These are phyloP conservation scores for Ariopsis seemanni DNA, from an alignment of 2,113 vertebrate species.

Conservation along the genomic window DNA sequence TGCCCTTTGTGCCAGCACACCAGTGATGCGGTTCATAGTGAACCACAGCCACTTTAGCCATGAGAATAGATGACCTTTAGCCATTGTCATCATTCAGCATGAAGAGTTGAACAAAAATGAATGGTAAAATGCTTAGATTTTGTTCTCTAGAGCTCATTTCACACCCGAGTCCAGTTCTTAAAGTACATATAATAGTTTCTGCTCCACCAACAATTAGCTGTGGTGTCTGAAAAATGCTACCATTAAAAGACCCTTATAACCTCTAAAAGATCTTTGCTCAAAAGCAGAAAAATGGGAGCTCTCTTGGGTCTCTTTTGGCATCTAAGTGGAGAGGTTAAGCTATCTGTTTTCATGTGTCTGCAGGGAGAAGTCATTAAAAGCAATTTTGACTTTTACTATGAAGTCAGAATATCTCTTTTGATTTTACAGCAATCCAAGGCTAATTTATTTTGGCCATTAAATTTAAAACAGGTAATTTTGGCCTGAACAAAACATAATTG, in stretches of 20 bases:
- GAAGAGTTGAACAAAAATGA: not conserved
- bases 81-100: constrained; percentile 33
- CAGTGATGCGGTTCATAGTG: constrained; percentile 6
- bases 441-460: not conserved
- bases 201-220: not conserved
- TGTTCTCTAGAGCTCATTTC: not conserved
- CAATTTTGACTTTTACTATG: constrained; percentile 13
- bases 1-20: constrained; percentile 46
- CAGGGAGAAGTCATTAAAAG: constrained; percentile 25
- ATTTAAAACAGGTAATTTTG: not conserved
- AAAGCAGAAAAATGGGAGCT: constrained; percentile 24
- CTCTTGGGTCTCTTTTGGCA: not conserved
- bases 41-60: constrained; percentile 20
- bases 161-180: not conserved
- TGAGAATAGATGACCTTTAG: constrained; percentile 47
- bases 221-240: not conserved
- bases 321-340: constrained; percentile 4
- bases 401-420: not conserved
- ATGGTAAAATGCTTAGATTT: constrained; percentile 3
- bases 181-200: not conserved
- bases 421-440: not conserved
- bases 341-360: constrained; percentile 14
- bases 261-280: constrained; percentile 7
- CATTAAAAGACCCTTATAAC: not conserved
- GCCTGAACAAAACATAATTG: not conserved